Conservation (phyloP, 2,113 vertebrate genomes). For the Beaufortia kweichowensis region DNA sequence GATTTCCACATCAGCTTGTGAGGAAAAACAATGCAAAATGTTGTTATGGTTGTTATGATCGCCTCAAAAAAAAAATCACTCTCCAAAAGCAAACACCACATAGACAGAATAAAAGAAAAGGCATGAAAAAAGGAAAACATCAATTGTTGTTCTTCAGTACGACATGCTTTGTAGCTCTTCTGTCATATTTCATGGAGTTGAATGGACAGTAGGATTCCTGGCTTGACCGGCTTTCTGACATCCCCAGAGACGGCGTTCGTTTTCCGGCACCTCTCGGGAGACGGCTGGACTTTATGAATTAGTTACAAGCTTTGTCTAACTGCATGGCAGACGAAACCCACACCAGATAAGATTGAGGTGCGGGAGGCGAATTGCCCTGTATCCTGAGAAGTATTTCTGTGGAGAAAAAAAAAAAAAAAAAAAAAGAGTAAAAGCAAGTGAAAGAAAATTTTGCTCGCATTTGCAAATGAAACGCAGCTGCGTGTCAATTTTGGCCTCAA, state of each 20-base stretch:
- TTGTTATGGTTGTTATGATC: slow-evolving; percentile 58
- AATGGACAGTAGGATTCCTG: slow-evolving; percentile 74
- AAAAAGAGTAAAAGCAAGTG: slow-evolving; percentile 50
- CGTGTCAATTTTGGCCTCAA: slow-evolving; percentile 63
- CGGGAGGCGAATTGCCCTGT: slow-evolving; percentile 46
- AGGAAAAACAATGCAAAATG: slow-evolving; percentile 42
- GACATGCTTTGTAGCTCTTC: slow-evolving; percentile 78
- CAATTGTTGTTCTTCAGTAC: slow-evolving; percentile 78
- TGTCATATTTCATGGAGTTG: slow-evolving; percentile 78
- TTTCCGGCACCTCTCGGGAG: slow-evolving; percentile 71
- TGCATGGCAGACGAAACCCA: slow-evolving; percentile 67
- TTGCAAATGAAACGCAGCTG: slow-evolving; percentile 77
- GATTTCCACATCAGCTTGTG: slow-evolving; percentile 1
- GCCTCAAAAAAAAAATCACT: slow-evolving; percentile 64
- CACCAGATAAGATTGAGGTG: slow-evolving; percentile 65
- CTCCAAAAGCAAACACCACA: slow-evolving; percentile 72
- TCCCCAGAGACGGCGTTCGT: slow-evolving; percentile 75
- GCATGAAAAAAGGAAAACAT: slow-evolving; percentile 67
- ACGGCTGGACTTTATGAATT: slow-evolving; percentile 78
- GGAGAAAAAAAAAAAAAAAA: slow-evolving; percentile 52
- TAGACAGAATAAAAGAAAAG: slow-evolving; percentile 52
- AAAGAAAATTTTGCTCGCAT: slow-evolving; percentile 62
- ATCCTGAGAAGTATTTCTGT: slow-evolving; percentile 51
- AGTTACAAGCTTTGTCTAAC: slow-evolving; percentile 76
- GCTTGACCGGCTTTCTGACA: slow-evolving; percentile 75